Evolutionary conservation across 2,797 vertebrate genomes (phyloP).

Genomic region (Limnodromus scolopaceus): DNA sequence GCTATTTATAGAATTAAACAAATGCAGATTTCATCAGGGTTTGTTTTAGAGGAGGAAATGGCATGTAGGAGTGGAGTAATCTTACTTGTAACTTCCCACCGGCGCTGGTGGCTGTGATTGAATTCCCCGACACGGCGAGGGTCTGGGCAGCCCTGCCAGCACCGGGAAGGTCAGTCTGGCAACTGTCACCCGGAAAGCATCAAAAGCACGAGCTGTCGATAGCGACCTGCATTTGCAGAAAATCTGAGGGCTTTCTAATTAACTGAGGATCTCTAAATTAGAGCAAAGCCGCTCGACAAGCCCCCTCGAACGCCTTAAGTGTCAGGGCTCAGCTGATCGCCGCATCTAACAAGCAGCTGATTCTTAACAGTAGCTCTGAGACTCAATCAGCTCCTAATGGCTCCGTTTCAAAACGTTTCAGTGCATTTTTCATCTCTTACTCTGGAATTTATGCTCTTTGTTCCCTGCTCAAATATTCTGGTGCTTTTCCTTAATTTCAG

Average conservation of each 20-base stretch:
- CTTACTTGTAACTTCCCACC: conserved; percentile 52
- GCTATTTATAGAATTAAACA: conserved; percentile 67
- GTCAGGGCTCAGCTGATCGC: conserved; percentile 80
- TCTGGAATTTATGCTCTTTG: conserved; percentile 68
- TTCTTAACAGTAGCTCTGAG: conserved; percentile 74
- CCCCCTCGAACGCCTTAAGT: conserved; percentile 75
- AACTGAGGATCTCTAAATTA: conserved; percentile 82
- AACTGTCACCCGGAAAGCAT: conserved; percentile 76
- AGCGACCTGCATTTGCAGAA: conserved; percentile 78
- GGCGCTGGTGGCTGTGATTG: conserved; percentile 45
- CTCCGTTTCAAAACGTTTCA: conserved; percentile 65
- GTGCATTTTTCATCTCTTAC: conserved; percentile 53
- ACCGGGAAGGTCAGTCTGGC: conserved; percentile 71
- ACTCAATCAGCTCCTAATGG: conserved; percentile 73
- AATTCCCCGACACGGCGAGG: conserved; percentile 64
- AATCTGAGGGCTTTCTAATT: conserved; percentile 85
- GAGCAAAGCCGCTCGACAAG: conserved; percentile 75
- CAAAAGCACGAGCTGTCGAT: conserved; percentile 79
- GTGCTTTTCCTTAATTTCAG: conserved; percentile 68
- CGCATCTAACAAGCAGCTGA: conserved; percentile 79
- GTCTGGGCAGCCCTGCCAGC: conserved; percentile 71
- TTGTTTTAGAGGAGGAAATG: conserved; percentile 58
- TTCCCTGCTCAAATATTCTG: conserved; percentile 60
- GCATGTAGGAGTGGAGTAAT: conserved; percentile 33
- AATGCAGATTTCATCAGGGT: conserved; percentile 59